phyloP scores from a whole-genome alignment of 2,888 invertebrate species.

The Brenthis ino region DNA sequence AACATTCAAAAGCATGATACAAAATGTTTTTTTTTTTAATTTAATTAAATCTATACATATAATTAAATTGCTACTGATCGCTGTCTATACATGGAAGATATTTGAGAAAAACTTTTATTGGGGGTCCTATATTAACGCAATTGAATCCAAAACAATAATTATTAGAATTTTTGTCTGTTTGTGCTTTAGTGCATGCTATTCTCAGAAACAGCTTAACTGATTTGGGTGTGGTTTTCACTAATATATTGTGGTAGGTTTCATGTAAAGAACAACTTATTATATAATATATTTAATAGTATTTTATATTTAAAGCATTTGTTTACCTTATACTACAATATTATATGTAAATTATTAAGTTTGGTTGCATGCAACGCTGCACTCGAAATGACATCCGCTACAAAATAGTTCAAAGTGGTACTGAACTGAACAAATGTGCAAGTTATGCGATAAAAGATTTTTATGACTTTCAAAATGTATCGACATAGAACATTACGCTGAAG shows the following conservation, averaged over 20 bases:
- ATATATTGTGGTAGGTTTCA: not conserved
- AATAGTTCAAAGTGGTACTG: conserved; percentile 19
- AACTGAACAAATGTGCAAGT: conserved; percentile 10
- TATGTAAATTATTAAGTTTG: not conserved
- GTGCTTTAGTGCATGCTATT: too few species aligned
- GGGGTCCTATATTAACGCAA: too few species aligned
- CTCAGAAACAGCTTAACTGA: too few species aligned
- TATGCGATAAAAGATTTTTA: conserved; percentile 27
- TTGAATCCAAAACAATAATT: too few species aligned
- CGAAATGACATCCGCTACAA: conserved; percentile 18
- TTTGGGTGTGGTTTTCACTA: too few species aligned
- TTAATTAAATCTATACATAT: not conserved
- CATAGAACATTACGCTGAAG: conserved; percentile 11
- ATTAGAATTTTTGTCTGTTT: too few species aligned
- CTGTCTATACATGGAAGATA: too few species aligned
- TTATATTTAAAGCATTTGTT: not conserved
- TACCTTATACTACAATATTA: conserved; percentile 3
- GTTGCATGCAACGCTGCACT: conserved; percentile 15
- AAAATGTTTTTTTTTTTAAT: not conserved
- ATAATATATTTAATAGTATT: not conserved
- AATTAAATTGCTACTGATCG: too few species aligned
- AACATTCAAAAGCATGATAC: too few species aligned
- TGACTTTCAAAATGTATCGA: conserved; percentile 19
- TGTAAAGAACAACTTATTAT: too few species aligned
- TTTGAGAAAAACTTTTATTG: too few species aligned